phyloP scores from a whole-genome alignment of 2,888 invertebrate species.

The Palloptera scutellata region DNA sequence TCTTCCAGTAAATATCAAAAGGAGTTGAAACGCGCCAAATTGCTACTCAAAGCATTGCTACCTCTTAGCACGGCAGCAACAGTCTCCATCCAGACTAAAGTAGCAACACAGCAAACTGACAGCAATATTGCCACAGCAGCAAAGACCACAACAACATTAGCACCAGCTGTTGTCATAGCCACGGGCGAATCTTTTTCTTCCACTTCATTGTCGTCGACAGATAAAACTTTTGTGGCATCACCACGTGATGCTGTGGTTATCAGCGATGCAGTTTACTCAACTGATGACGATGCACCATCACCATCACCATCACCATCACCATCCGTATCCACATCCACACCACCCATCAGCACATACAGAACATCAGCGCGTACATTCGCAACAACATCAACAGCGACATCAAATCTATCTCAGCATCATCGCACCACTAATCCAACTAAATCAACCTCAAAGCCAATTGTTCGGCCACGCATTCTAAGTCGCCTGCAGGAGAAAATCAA shows the following conservation, averaged over 20 bases:
- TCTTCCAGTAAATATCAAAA: conserved; percentile 50
- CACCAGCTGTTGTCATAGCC: neutral
- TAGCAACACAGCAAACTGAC: conserved; percentile 24
- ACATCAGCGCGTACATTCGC: conserved; percentile 18
- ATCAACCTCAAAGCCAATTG: conserved; percentile 56
- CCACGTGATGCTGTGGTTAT: neutral
- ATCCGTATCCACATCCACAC: neutral
- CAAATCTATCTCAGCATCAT: neutral
- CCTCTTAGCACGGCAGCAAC: conserved; percentile 23
- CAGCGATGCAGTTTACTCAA: neutral
- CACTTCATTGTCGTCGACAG: neutral
- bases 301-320: neutral
- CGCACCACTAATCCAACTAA: conserved; percentile 49
- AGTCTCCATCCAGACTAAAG: conserved; percentile 12
- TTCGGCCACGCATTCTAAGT: conserved; percentile 65
- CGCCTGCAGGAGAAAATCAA: conserved; percentile 72
- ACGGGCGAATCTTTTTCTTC: neutral
- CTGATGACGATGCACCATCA: neutral
- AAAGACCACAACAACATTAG: conserved; percentile 5
- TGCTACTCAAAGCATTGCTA: conserved; percentile 54
- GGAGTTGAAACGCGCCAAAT: conserved; percentile 58
- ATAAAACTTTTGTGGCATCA: neutral
- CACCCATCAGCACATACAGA: conserved; percentile 17
- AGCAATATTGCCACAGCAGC: conserved; percentile 17
- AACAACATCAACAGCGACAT: conserved; percentile 13